Evolutionary conservation across 1,140 invertebrate species (phyloP), one percentile per base, ranked within the genome.

Genomic region (Chymomyza costata): DNA sequence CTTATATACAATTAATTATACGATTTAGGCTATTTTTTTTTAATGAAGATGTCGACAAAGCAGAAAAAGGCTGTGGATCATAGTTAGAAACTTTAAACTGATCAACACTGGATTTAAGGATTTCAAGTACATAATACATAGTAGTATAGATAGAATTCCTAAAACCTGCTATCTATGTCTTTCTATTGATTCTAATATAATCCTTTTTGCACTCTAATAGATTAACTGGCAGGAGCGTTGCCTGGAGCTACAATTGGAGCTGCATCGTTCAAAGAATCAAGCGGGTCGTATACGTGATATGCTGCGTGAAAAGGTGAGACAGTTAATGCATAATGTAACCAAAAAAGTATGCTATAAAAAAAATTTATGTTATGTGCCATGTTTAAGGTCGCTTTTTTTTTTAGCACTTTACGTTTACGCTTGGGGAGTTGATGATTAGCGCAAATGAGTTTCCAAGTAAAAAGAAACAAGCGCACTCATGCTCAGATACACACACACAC

Each of bases 141-240:
- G n/a, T n/a, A n/a, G n/a, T n/a, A n/a, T n/a, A n/a, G n/a, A n/a
- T n/a, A n/a, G n/a, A n/a, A n/a, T n/a, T n/a, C n/a, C n/a, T n/a
- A n/a, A n/a, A n/a, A n/a, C n/a, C n/a, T n/a, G n/a, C n/a, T n/a
- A n/a, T n/a, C n/a, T n/a, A n/a, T n/a, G n/a, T n/a, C n/a, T n/a
- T n/a, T n/a, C n/a, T n/a, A n/a, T n/a, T n/a, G n/a, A n/a, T n/a
- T n/a, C n/a, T n/a, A n/a, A n/a, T n/a, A n/a, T n/a, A n/a, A n/a
- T n/a, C n/a, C n/a, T n/a, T n/a, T n/a, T 21, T 31, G 15, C 0
- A 54, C 16, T 49, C 21, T 44, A 51, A 18, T 41, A 82, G 78
- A 64, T 82, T 56, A 92, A 93, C 76, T 96, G 94, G 94, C 92
- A 94, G 84, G 93, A 95, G 76, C 87, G 93, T 17, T 96, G 94